Percentiles rank a stretch among this genome's conserved stretches.
phyloP scores from a whole-genome alignment of 2,888 invertebrate species.

The Mycalesis mineus region DNA sequence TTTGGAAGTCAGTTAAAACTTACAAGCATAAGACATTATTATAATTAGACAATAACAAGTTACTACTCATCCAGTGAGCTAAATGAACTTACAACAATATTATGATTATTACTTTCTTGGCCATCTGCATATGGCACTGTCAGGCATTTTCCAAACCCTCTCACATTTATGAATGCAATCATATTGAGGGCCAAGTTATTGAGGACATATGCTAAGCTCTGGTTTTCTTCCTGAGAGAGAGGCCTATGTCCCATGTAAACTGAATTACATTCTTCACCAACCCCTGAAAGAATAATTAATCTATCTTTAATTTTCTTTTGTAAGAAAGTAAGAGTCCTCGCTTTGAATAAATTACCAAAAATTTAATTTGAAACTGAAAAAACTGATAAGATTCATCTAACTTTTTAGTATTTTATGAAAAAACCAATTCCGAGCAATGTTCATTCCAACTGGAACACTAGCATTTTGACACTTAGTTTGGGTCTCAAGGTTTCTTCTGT shows the following conservation, averaged over 20 bases:
- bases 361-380: no score
- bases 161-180: conserved; percentile 58
- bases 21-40: no score
- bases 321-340: no score
- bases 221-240: conserved; percentile 56
- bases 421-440: conserved; percentile 62
- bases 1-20: no score
- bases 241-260: conserved; percentile 48
- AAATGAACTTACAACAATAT: conserved; percentile 48
- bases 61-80: no score
- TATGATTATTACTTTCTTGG: conserved; percentile 45
- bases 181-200: conserved; percentile 47
- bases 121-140: conserved; percentile 53
- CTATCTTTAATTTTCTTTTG: no score
- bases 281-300: conserved; percentile 11
- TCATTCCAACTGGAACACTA: conserved; percentile 48
- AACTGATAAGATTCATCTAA: conserved; percentile 10
- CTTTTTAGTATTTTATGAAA: conserved; percentile 19
- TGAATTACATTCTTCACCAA: conserved; percentile 46
- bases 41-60: no score
- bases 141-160: conserved; percentile 52
- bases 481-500: conserved; percentile 48
- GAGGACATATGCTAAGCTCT: conserved; percentile 46
- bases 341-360: no score
- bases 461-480: conserved; percentile 39